Conservation (phyloP, 2,888 invertebrate genomes). For the Anarsia innoxiella region DNA sequence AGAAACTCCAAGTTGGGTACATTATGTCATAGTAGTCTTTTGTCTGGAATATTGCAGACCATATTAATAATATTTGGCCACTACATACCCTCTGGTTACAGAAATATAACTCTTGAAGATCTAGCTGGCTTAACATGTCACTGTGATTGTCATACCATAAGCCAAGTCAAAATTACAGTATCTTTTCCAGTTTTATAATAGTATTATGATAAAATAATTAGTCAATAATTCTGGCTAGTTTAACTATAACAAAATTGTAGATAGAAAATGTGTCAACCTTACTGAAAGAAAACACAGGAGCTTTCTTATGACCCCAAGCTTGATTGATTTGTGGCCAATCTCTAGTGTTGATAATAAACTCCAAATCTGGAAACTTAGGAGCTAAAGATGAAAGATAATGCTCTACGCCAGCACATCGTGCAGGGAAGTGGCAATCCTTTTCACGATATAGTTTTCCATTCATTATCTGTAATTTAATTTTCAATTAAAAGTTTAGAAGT, state of each 20-base stretch:
- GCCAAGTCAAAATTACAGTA: no score
- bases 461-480: conserved; percentile 90
- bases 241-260: no score
- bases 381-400: conserved; percentile 86
- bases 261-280: conserved; percentile 81
- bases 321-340: conserved; percentile 93
- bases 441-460: conserved; percentile 87
- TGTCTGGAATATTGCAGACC: no score
- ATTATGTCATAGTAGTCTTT: conserved; percentile 90
- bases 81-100: no score
- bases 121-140: no score
- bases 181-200: no score
- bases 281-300: conserved; percentile 97
- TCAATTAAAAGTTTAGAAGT: no score
- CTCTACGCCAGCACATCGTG: conserved; percentile 93
- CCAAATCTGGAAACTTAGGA: conserved; percentile 84
- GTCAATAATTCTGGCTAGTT: no score
- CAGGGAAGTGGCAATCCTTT: conserved; percentile 91
- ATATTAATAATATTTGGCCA: no score
- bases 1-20: conserved; percentile 98
- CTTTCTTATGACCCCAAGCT: conserved; percentile 72
- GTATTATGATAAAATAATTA: no score
- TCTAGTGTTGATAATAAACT: conserved; percentile 90
- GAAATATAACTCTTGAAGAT: no score
- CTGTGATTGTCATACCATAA: no score